These are phyloP conservation scores for Parnassius glacialis DNA, from an alignment of 2,888 invertebrate genomes.

Conservation along the genomic window DNA sequence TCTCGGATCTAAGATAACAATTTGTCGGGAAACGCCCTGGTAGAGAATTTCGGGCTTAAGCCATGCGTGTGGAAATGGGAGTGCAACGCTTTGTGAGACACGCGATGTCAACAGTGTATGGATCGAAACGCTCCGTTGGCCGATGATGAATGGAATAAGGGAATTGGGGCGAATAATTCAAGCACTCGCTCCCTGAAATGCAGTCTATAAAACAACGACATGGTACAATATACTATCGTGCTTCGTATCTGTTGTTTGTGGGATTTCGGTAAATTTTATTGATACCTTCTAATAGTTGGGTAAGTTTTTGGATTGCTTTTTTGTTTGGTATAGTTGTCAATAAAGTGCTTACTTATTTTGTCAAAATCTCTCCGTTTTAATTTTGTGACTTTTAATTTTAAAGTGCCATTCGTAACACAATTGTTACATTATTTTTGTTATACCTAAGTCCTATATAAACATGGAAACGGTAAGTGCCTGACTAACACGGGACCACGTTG, in stretches of 20 bases:
- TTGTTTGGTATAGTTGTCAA: too few relatives aligned
- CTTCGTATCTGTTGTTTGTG: not conserved
- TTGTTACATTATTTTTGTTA: too few relatives aligned
- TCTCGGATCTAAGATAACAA: not conserved
- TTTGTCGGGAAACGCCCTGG: not conserved
- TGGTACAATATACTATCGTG: not conserved
- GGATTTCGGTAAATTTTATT: too few relatives aligned
- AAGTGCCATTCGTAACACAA: too few relatives aligned
- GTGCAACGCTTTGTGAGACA: slow-evolving; percentile 5
- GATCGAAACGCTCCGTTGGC: slow-evolving; percentile 2
- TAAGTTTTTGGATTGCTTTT: too few relatives aligned
- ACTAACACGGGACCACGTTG: too few relatives aligned
- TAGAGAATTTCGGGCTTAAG: slow-evolving; percentile 4
- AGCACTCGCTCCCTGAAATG: slow-evolving; percentile 3
- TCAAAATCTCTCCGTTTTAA: too few relatives aligned
- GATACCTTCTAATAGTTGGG: too few relatives aligned
- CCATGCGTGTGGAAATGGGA: not conserved
- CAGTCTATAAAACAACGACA: slow-evolving; percentile 11
- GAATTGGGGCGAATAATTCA: slow-evolving; percentile 14
- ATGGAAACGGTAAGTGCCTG: too few relatives aligned
- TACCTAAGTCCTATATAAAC: too few relatives aligned
- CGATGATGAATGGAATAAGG: slow-evolving; percentile 8
- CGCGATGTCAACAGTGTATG: slow-evolving; percentile 8
- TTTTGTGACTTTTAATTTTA: too few relatives aligned
- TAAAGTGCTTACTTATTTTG: too few relatives aligned